phyloP scores from a whole-genome alignment of 1,140 invertebrate genomes.

The Drosophila aff. region DNA sequence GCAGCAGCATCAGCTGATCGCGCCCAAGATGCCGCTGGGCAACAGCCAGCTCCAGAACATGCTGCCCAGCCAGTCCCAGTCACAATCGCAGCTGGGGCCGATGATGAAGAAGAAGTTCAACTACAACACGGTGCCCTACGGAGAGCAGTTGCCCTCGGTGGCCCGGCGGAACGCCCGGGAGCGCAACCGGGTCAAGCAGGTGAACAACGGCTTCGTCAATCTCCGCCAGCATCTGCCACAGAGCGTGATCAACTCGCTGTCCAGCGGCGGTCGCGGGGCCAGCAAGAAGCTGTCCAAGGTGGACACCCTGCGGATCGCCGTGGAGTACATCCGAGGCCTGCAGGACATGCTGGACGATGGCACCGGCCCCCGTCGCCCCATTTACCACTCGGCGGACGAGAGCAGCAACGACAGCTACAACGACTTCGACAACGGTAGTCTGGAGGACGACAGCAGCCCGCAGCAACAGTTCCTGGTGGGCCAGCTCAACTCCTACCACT shows the following conservation, averaged over 20 bases:
- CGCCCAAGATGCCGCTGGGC: slow-evolving; percentile 75
- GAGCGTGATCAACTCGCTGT: slow-evolving; percentile 89
- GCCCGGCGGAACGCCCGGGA: slow-evolving; percentile 96
- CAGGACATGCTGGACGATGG: slow-evolving; percentile 92
- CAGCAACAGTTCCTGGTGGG: slow-evolving; percentile 70
- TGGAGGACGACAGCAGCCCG: slow-evolving; percentile 81
- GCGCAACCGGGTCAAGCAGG: slow-evolving; percentile 97
- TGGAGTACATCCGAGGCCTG: slow-evolving; percentile 96
- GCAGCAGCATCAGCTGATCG: slow-evolving; percentile 73
- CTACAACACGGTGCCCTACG: slow-evolving; percentile 87
- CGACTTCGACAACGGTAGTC: slow-evolving; percentile 56
- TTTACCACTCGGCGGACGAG: slow-evolving; percentile 60
- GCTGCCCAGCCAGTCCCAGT: slow-evolving; percentile 51
- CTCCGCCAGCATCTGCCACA: slow-evolving; percentile 94
- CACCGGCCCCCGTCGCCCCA: slow-evolving; percentile 11
- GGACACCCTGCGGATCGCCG: slow-evolving; percentile 96
- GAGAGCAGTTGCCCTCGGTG: slow-evolving; percentile 90
- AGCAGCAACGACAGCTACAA: slow-evolving; percentile 75
- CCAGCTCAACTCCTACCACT: slow-evolving; percentile 14
- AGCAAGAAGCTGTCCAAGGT: slow-evolving; percentile 97
- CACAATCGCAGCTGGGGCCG: slow-evolving; percentile 48
- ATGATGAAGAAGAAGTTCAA: slow-evolving; percentile 89
- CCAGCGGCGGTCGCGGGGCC: slow-evolving; percentile 88
- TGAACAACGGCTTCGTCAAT: slow-evolving; percentile 96
- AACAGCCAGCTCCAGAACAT: slow-evolving; percentile 80